phyloP scores from a whole-genome alignment of 2,113 vertebrate genomes.

The Dryoscopus gambensis region DNA sequence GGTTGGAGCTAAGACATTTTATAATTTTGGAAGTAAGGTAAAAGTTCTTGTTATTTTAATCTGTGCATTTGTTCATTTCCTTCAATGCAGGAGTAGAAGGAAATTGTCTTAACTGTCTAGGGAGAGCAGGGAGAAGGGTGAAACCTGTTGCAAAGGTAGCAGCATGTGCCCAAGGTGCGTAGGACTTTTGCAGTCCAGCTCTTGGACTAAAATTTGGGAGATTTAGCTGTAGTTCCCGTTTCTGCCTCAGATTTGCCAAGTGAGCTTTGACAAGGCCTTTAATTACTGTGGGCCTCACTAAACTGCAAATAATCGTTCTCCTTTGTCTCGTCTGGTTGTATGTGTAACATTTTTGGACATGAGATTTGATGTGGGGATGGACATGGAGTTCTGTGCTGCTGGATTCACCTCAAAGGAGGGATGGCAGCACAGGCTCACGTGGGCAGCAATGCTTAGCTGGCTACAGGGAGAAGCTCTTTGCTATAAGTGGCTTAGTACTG shows the following conservation, averaged over 20 bases:
- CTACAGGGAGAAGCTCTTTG: neutral
- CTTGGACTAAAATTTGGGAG: neutral
- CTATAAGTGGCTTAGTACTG: neutral
- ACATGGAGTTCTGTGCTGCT: neutral
- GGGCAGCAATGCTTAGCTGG: neutral
- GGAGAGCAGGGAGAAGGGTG: neutral
- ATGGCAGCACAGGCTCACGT: neutral
- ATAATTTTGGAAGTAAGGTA: constrained; percentile 6
- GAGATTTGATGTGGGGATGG: neutral
- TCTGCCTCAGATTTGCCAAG: neutral
- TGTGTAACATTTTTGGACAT: neutral
- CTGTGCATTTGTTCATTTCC: neutral
- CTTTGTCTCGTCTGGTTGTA: neutral
- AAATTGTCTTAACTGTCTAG: neutral
- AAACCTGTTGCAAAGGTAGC: neutral
- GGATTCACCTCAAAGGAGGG: neutral
- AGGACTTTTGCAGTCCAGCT: neutral
- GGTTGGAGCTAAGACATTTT: neutral
- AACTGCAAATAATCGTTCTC: neutral
- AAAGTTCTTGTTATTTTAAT: constrained; percentile 6
- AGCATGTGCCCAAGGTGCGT: neutral
- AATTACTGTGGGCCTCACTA: neutral
- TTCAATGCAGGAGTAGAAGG: neutral
- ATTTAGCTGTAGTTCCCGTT: neutral
- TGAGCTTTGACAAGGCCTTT: constrained; percentile 16